phyloP scores from a whole-genome alignment of 2,888 invertebrate genomes.

The Mantis religiosa region DNA sequence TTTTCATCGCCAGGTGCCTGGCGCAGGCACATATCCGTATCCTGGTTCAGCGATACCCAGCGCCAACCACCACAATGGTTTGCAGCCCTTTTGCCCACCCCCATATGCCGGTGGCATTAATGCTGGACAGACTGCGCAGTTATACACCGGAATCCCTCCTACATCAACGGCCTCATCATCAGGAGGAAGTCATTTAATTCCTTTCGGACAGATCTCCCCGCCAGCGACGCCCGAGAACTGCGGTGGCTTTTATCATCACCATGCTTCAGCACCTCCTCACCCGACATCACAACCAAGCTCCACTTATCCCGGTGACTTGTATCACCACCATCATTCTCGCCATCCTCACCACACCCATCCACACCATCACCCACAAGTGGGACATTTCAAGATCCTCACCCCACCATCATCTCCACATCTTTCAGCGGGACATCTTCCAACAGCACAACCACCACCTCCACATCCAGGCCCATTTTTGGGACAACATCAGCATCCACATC shows the following conservation, averaged over 20 bases:
- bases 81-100: slow-evolving; percentile 33
- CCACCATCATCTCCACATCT: slow-evolving; percentile 48
- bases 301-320: slow-evolving; percentile 21
- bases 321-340: slow-evolving; percentile 25
- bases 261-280: slow-evolving; percentile 17
- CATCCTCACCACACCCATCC: slow-evolving; percentile 25
- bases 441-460: slow-evolving; percentile 11
- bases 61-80: background rate
- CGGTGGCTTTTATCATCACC: slow-evolving; percentile 31
- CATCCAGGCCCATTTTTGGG: background rate
- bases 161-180: slow-evolving; percentile 21
- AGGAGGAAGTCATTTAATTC: slow-evolving; percentile 30
- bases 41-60: background rate
- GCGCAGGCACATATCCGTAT: slow-evolving; percentile 8
- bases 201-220: slow-evolving; percentile 42
- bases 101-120: slow-evolving; percentile 21
- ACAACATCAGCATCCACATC: slow-evolving; percentile 17
- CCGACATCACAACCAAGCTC: background rate
- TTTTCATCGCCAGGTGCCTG: slow-evolving; percentile 20
- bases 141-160: slow-evolving; percentile 28
- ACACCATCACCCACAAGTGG: slow-evolving; percentile 26
- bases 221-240: slow-evolving; percentile 44
- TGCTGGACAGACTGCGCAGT: slow-evolving; percentile 30
- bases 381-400: slow-evolving; percentile 42
- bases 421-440: slow-evolving; percentile 28